A percentile compares a stretch with the other conserved stretches of the same genome.
Conservation (phyloP, 2,797 vertebrate genomes). For the Rhabdophis nuchalis region DNA sequence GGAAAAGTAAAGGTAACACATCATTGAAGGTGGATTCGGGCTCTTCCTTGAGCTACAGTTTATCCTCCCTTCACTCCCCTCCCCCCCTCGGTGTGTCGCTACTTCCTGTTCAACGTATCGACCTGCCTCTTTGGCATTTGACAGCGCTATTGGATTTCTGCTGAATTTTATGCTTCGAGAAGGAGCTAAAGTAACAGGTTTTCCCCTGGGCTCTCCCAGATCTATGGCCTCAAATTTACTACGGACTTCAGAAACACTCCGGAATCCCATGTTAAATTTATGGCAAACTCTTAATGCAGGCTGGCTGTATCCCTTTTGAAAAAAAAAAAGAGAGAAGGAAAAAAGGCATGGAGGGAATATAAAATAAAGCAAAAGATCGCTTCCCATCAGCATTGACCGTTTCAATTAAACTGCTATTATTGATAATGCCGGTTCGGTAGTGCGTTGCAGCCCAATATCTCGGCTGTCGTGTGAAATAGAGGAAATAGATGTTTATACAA, state of each 20-base stretch:
- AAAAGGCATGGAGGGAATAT: background rate
- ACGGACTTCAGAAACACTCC: constrained; percentile 49
- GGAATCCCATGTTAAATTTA: constrained; percentile 42
- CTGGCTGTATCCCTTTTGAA: background rate
- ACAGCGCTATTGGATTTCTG: constrained; percentile 60
- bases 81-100: constrained; percentile 43
- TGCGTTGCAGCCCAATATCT: too few species aligned
- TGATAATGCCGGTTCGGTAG: background rate
- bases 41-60: constrained; percentile 17
- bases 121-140: constrained; percentile 58
- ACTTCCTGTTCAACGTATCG: constrained; percentile 56
- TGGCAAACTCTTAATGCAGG: background rate
- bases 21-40: too few species aligned
- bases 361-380: background rate
- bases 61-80: background rate
- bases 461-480: background rate
- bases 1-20: too few species aligned
- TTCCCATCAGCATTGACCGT: background rate
- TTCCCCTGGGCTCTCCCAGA: constrained; percentile 33
- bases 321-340: rapidly evolving
- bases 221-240: constrained; percentile 51
- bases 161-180: constrained; percentile 63
- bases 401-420: background rate
- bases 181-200: constrained; percentile 60
- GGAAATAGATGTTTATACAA: background rate